Percentiles rank a stretch among this genome's conserved stretches.
Evolutionary conservation across 2,113 vertebrate species (phyloP).

Genomic region (Probosciger aterrimus): DNA sequence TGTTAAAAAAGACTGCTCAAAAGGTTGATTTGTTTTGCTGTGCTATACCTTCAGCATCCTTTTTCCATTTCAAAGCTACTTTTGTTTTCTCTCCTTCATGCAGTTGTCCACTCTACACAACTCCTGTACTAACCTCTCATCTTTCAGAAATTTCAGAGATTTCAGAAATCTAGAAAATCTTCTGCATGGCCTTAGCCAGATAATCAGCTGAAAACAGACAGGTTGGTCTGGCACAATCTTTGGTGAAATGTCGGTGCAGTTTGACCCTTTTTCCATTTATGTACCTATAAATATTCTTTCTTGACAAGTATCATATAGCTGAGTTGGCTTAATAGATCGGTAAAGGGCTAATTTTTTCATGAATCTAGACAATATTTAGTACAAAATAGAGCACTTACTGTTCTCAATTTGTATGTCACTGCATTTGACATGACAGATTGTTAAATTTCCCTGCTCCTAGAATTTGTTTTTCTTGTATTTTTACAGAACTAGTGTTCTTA

Average conservation of each 20-base stretch:
- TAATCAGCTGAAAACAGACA: background rate
- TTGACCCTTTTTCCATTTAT: background rate
- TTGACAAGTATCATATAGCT: background rate
- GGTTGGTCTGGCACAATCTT: background rate
- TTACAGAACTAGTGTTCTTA: conserved; percentile 9
- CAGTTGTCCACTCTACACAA: background rate
- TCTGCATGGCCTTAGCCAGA: background rate
- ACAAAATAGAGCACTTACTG: background rate
- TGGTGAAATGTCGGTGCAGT: background rate
- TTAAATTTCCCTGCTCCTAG: background rate
- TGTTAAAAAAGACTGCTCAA: background rate
- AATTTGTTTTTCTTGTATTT: conserved; percentile 21
- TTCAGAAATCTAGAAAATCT: background rate
- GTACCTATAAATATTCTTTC: background rate
- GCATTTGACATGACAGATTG: background rate
- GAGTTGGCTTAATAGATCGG: background rate
- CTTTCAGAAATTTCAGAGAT: background rate
- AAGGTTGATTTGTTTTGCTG: background rate
- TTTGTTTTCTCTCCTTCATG: background rate
- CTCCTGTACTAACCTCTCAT: background rate
- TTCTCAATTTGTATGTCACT: background rate
- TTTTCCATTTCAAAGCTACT: background rate
- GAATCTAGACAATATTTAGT: background rate
- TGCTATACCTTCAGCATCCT: background rate
- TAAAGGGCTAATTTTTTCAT: background rate